phyloP scores from a whole-genome alignment of 2,888 invertebrate species.

The Acanthosepion esculentum region DNA sequence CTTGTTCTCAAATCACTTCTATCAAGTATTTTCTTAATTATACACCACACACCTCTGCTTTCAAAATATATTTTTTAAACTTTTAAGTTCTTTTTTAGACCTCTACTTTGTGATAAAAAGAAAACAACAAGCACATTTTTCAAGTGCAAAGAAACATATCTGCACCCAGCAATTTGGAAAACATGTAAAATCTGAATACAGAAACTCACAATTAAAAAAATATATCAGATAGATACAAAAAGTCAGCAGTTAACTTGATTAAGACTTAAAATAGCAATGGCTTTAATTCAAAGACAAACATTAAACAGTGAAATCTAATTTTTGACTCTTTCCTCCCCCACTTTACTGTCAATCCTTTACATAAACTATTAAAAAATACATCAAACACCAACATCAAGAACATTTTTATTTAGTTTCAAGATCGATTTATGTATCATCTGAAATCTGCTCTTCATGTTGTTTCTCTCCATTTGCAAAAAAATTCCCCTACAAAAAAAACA shows the following conservation, averaged over 20 bases:
- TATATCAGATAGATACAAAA: neutral
- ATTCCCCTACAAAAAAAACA: neutral
- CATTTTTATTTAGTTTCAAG: neutral
- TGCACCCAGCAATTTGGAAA: neutral
- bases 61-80: neutral
- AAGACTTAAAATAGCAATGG: neutral
- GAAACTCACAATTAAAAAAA: neutral
- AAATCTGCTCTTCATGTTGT: neutral
- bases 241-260: conserved; percentile 3
- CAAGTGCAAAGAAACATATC: neutral
- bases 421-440: neutral
- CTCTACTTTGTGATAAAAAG: neutral
- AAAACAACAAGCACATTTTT: neutral
- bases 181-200: neutral
- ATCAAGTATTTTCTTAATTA: neutral
- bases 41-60: neutral
- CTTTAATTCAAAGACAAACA: neutral
- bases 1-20: neutral
- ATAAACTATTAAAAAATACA: neutral
- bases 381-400: too few relatives aligned
- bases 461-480: neutral
- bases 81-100: neutral
- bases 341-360: neutral
- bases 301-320: conserved; percentile 9
- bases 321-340: neutral